phyloP scores from a whole-genome alignment of 2,113 vertebrate genomes.

The Neotoma lepida region DNA sequence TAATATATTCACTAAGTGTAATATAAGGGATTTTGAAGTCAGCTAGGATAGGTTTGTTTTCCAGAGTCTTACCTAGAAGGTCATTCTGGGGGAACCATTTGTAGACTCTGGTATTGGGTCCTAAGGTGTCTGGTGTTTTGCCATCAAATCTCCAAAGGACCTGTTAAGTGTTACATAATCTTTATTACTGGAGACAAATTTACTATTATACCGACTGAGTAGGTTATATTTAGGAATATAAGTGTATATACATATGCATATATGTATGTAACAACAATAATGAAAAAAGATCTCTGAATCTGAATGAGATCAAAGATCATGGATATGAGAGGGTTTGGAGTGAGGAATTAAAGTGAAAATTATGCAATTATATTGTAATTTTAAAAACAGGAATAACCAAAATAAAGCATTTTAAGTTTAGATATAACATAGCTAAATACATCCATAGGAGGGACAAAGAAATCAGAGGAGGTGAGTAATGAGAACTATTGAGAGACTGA shows the following conservation, averaged over 20 bases:
- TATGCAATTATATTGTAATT: background rate
- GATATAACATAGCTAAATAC: too few relatives aligned
- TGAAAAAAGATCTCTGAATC: background rate
- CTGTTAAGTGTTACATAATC: constrained; percentile 76
- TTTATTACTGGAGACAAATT: background rate
- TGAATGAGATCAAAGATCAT: background rate
- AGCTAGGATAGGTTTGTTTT: background rate
- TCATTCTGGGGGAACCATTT: constrained; percentile 93
- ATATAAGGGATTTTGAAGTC: background rate
- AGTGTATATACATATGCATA: background rate
- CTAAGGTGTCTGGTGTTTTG: constrained; percentile 84
- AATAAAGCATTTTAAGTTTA: too few relatives aligned
- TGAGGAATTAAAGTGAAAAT: background rate
- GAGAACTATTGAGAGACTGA: background rate
- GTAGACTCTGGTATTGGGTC: constrained; percentile 86
- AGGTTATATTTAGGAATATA: background rate
- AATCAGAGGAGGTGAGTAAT: background rate
- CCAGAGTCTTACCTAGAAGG: constrained; percentile 85
- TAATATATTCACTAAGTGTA: background rate
- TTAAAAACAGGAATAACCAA: background rate
- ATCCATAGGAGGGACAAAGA: background rate
- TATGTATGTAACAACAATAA: background rate
- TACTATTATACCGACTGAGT: background rate
- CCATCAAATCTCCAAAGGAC: constrained; percentile 91
- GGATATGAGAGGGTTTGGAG: background rate